Evolutionary conservation across 2,797 vertebrate genomes (phyloP).

Genomic region (Characodon lateralis): DNA sequence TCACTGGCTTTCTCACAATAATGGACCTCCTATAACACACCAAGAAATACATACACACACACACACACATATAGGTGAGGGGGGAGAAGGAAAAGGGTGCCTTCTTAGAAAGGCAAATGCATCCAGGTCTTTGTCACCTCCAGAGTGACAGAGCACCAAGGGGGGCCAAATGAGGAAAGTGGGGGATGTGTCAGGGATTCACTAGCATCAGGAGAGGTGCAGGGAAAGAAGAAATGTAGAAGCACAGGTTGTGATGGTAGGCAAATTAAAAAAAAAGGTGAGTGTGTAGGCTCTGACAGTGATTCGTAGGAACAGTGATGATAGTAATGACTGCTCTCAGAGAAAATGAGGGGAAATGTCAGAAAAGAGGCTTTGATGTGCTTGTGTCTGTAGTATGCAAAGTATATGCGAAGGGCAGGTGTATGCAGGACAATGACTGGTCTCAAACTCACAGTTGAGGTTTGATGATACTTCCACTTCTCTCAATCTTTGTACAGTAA

Average conservation of each 20-base stretch:
- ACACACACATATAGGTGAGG: slow-evolving; percentile 17
- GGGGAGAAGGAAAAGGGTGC: slow-evolving; percentile 7
- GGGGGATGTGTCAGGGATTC: slow-evolving; percentile 53
- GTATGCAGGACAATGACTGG: slow-evolving; percentile 17
- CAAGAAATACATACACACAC: slow-evolving; percentile 1
- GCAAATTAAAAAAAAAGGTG: slow-evolving; percentile 30
- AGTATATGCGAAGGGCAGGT: slow-evolving; percentile 7
- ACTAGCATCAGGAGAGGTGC: slow-evolving; percentile 29
- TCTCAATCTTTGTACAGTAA: slow-evolving; percentile 6
- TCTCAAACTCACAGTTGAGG: slow-evolving; percentile 24
- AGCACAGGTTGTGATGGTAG: slow-evolving; percentile 44
- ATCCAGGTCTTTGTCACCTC: slow-evolving; percentile 53
- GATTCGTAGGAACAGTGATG: slow-evolving; percentile 58
- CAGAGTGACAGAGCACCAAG: slow-evolving; percentile 60
- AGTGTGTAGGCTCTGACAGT: slow-evolving; percentile 40
- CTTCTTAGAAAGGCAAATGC: slow-evolving; percentile 72
- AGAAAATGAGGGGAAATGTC: slow-evolving; percentile 48
- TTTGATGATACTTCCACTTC: background rate
- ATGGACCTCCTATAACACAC: slow-evolving; percentile 23
- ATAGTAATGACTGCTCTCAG: slow-evolving; percentile 63
- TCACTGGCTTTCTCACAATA: slow-evolving; percentile 7
- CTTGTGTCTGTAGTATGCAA: slow-evolving; percentile 9
- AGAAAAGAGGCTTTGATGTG: slow-evolving; percentile 33
- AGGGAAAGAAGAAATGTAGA: slow-evolving; percentile 47
- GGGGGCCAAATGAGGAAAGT: slow-evolving; percentile 39